phyloP scores from a whole-genome alignment of 2,797 vertebrate genomes.

The Esox masquinongy region DNA sequence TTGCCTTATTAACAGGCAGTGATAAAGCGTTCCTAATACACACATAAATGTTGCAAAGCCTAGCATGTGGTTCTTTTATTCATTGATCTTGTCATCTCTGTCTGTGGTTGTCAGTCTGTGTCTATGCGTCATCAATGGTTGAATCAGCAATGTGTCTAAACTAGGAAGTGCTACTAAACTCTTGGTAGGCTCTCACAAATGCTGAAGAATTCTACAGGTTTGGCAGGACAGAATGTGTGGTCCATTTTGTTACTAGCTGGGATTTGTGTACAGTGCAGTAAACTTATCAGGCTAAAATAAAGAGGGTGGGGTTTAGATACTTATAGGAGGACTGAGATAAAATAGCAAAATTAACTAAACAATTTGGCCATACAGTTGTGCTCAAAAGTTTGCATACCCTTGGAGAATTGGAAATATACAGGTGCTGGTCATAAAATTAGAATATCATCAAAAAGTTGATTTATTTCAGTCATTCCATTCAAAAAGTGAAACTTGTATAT shows the following conservation, averaged over 20 bases:
- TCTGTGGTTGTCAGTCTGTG: background rate
- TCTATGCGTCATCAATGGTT: background rate
- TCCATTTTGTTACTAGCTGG: background rate
- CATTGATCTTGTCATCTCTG: conserved; percentile 45
- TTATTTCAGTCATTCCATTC: no score
- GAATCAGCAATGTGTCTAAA: background rate
- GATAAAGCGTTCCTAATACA: conserved; percentile 60
- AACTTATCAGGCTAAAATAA: background rate
- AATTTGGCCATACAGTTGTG: background rate
- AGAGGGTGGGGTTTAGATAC: background rate
- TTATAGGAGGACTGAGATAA: background rate
- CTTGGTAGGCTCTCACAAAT: background rate
- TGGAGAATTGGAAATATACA: no score
- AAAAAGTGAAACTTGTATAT: no score
- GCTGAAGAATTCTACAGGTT: background rate
- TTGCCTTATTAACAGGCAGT: conserved; percentile 55
- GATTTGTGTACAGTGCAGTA: background rate
- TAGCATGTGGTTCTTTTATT: conserved; percentile 58
- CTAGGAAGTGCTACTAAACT: background rate
- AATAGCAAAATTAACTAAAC: background rate
- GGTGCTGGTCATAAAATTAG: no score
- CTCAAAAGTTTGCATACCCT: no score
- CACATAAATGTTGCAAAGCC: conserved; percentile 57
- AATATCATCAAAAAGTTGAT: no score
- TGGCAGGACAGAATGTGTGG: background rate